Percentiles rank a stretch among this genome's conserved stretches.
Evolutionary conservation across 2,113 vertebrate species (phyloP).

Genomic region (Hyla sarda): DNA sequence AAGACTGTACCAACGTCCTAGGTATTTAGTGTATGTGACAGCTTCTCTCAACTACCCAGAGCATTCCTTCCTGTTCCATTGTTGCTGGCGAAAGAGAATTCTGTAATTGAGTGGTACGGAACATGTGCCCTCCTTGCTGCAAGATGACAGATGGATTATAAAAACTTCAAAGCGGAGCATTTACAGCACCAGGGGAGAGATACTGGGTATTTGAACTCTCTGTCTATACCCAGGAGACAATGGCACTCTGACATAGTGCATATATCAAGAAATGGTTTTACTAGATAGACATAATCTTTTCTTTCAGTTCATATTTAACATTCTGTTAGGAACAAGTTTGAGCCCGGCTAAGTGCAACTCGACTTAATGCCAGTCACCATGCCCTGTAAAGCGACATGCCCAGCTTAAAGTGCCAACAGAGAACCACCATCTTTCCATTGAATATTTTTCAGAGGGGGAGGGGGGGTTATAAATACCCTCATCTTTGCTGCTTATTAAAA

Average conservation of each 20-base stretch:
- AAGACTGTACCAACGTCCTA: conserved; percentile 80
- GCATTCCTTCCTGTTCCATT: conserved; percentile 91
- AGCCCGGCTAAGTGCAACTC: conserved; percentile 79
- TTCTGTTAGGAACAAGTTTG: conserved; percentile 92
- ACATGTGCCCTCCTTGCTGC: conserved; percentile 96
- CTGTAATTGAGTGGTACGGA: conserved; percentile 97
- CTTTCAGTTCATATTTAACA: conserved; percentile 92
- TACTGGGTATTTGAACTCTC: conserved; percentile 99
- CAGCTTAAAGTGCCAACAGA: conserved; percentile 67
- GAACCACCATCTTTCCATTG: conserved; percentile 1
- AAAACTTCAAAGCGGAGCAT: conserved; percentile 99
- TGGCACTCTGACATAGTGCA: conserved; percentile 95
- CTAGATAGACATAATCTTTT: conserved; percentile 96
- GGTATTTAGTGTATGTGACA: conserved; percentile 88
- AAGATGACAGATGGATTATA: conserved; percentile 99
- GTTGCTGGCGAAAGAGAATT: conserved; percentile 92
- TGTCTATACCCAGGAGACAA: conserved; percentile 99
- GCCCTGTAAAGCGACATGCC: conserved; percentile 68
- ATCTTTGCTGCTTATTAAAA: too few relatives aligned
- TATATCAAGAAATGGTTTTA: conserved; percentile 97
- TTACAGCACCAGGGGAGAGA: conserved; percentile 97
- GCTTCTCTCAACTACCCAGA: conserved; percentile 88
- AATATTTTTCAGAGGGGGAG: too few relatives aligned
- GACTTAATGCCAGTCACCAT: conserved; percentile 75
- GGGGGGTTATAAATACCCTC: too few relatives aligned